Base-by-base conservation (phyloP, 2,888 invertebrate species). In the Ornithoptera priamus region DNA sequence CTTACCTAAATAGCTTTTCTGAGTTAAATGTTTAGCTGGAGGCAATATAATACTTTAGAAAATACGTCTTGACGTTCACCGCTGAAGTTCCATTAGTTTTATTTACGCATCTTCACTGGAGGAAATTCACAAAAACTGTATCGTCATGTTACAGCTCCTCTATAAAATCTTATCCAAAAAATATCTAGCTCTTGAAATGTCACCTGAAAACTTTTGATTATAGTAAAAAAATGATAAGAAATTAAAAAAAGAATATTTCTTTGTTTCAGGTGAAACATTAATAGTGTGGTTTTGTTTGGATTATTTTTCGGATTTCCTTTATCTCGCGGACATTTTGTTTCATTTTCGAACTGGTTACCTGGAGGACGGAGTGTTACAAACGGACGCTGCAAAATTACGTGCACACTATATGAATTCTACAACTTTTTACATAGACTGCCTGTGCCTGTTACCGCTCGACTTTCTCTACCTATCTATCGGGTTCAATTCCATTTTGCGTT, bases 321-420 rank as follows among this genome's bases (percentile, higher is more conserved):
- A 99, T 94, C 93, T 99, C 85, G 95, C 97, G 86, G 99, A 99
- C 93, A 99, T 99, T 84, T 94, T 97, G 86, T 98, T 99, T 93
- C 98, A 99, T 93, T 99, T 99, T 91, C 96, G 99, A 76, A 99
- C 99, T 77, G 99, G 99, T 68, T 99, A 98, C 89, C 93, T 99
- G 77, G 99, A 99, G 90, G 99, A 99, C 88, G 99, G 99, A 71
- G 99, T 99, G 72, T 94, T 99, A 73, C 99, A 99, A 88, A 99
- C 99, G 71, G 99, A 99, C 90, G 95, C 98, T 72, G 95, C 95
- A 20, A 99, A 98, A 90, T 94, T 99, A 77, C 95, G 99, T 68
- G 96, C 97, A 79, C 98, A 99, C 90, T 99, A 99, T 93, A 98
- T 99, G 97, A 99, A 99, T 94, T 98, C 94, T 64, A 98, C 98